These are phyloP conservation scores for Coelinius sp. DNA, from an alignment of 2,888 invertebrate species.

Conservation along the genomic window DNA sequence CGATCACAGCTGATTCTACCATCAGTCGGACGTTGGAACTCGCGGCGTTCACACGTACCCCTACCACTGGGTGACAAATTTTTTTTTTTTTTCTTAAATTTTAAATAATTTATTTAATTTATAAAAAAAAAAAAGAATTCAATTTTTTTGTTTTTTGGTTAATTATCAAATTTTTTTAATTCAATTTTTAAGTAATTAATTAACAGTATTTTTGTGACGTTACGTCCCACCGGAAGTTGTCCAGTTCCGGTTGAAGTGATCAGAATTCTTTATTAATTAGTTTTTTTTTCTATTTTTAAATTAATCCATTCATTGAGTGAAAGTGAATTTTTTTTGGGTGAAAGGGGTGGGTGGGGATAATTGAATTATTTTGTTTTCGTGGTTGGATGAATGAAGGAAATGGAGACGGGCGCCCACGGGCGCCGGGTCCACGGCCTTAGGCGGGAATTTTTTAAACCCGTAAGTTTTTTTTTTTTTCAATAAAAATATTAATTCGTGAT, in stretches of 20 bases:
- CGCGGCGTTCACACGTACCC: neutral
- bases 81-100: neutral
- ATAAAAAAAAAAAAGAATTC: too few species aligned
- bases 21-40: neutral
- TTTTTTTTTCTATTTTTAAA: neutral
- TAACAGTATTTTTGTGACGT: neutral
- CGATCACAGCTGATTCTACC: slow-evolving; percentile 28
- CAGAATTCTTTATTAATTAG: slow-evolving; percentile 2
- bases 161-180: neutral
- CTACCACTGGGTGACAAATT: neutral
- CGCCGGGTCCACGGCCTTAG: slow-evolving; percentile 43
- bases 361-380: neutral
- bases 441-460: slow-evolving; percentile 46
- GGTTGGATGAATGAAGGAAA: slow-evolving; percentile 10
- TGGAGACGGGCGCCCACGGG: slow-evolving; percentile 14
- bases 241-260: slow-evolving; percentile 11
- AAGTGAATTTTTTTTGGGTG: neutral
- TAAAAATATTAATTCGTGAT: neutral
- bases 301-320: neutral
- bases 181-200: neutral
- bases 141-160: neutral
- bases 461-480: slow-evolving; percentile 35
- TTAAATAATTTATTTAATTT: neutral
- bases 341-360: too few species aligned
- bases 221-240: neutral